Conservation (phyloP, 2,888 invertebrate genomes). For the Gymnosoma rotundatum region DNA sequence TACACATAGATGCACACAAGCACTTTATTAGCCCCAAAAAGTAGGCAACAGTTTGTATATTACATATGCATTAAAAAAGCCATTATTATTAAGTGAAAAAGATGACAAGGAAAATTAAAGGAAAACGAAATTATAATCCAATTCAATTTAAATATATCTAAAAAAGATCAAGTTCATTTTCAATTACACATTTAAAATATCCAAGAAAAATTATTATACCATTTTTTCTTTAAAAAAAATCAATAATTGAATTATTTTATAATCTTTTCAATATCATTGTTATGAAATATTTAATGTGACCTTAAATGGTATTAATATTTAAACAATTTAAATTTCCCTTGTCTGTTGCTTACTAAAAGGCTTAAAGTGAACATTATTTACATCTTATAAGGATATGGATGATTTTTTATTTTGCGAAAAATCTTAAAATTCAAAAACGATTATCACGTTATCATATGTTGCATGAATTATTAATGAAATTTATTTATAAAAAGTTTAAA, state of each 20-base stretch:
- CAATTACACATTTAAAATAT: too few relatives aligned
- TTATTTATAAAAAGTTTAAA: constrained; percentile 8
- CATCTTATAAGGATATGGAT: neutral
- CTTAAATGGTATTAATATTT: constrained; percentile 20
- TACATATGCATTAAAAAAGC: neutral
- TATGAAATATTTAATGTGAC: constrained; percentile 25
- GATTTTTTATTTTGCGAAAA: neutral
- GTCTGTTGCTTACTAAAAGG: constrained; percentile 51
- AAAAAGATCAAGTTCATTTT: too few relatives aligned
- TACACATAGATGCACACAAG: neutral
- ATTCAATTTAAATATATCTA: too few relatives aligned
- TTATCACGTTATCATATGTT: neutral
- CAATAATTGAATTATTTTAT: too few relatives aligned
- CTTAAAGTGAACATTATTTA: constrained; percentile 14
- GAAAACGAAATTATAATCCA: neutral
- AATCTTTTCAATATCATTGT: neutral
- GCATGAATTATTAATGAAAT: constrained; percentile 12
- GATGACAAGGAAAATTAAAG: neutral
- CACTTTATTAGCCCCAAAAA: constrained; percentile 39
- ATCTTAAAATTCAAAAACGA: neutral
- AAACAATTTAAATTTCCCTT: neutral
- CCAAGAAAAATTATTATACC: too few relatives aligned
- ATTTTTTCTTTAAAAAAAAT: too few relatives aligned
- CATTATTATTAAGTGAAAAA: neutral
- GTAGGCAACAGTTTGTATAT: constrained; percentile 45